Conservation (phyloP, 2,113 vertebrate genomes). For the Delphinapterus leucas region DNA sequence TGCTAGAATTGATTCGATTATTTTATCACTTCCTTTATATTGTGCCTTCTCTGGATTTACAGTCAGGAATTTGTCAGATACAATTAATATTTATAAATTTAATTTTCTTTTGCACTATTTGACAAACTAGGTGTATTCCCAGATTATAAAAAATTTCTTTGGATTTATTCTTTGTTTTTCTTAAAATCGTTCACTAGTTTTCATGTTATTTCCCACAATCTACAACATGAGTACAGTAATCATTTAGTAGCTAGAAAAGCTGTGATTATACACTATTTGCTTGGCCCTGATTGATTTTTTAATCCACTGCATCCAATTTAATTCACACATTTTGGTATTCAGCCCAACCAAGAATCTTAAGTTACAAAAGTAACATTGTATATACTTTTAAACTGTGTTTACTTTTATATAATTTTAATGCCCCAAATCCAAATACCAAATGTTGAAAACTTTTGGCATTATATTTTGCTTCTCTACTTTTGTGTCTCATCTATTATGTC, state of each 20-base stretch:
- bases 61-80: conserved; percentile 11
- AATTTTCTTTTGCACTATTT: neutral
- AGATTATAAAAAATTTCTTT: neutral
- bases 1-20: neutral
- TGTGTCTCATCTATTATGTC: neutral
- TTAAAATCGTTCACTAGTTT: neutral
- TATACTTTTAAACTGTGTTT: conserved; percentile 5
- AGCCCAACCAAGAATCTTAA: neutral
- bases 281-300: neutral
- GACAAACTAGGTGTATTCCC: neutral
- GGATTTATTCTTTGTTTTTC: neutral
- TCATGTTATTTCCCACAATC: neutral
- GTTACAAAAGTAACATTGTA: neutral
- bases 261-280: neutral
- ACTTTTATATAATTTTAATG: neutral
- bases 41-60: neutral
- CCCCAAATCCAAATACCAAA: neutral
- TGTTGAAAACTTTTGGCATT: neutral
- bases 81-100: neutral
- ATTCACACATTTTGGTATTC: neutral
- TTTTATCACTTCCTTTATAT: conserved; percentile 9
- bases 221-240: neutral
- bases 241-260: neutral
- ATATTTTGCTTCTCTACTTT: neutral
- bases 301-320: neutral